Conservation (phyloP, 2,113 vertebrate species). For the Motacilla alba region DNA sequence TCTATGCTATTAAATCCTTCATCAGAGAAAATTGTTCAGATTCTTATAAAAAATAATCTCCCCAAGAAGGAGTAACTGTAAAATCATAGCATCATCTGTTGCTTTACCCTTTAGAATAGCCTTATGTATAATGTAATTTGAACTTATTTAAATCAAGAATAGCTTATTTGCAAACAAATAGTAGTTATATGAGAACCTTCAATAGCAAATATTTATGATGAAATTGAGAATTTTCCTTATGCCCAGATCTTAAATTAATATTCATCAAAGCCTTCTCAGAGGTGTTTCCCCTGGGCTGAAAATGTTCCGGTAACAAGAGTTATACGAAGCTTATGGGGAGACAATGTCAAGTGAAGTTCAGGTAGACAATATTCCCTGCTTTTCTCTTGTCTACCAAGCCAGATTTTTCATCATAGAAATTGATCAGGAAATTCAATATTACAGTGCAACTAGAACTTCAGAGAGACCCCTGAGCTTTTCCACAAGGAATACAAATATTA, state of each 20-base stretch:
- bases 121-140: not conserved
- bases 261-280: not conserved
- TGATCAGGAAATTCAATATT: not conserved
- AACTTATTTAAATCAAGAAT: not conserved
- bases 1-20: not conserved
- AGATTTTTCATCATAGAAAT: not conserved
- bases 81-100: not conserved
- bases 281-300: not conserved
- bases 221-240: not conserved
- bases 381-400: not conserved
- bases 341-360: not conserved
- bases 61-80: not conserved
- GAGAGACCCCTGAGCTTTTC: not conserved
- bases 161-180: not conserved
- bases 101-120: not conserved
- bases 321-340: not conserved
- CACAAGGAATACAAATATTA: not conserved
- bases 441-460: not conserved
- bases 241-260: not conserved
- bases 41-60: not conserved
- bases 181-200: not conserved
- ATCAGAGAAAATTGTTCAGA: not conserved
- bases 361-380: not conserved
- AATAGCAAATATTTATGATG: not conserved
- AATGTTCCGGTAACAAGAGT: not conserved